Base-by-base conservation (phyloP, 2,113 vertebrate genomes). In the Thalassoma bifasciatum region DNA sequence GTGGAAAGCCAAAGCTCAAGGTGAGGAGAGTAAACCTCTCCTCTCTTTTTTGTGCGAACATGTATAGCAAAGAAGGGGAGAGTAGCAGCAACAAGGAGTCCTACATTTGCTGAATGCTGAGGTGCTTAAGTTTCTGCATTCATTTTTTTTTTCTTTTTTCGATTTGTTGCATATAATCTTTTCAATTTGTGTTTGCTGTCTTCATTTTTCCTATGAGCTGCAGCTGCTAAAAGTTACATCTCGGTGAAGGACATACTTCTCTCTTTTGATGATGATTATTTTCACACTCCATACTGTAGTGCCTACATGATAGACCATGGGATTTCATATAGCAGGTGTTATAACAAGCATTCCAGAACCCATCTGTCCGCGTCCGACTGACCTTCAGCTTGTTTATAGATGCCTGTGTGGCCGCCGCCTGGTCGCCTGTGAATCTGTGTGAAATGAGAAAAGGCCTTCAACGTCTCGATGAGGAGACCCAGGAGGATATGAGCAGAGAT, bases 341-440 rank as follows among this genome's bases (percentile, higher is more conserved):
- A 22, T 52, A 70, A 17, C 17, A 24, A 37, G n/a, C 49, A 19
- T 23, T 67, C 60, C 63, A 50, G 54, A n/a, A 66, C 23, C 64
- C 19, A 1, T 64, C 40, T 34, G 14, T 58, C 22, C 14, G 59
- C 66, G 60, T n/a, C 21, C 4, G 46, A 56, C 58, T 65, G 82
- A 84, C 82, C 80, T 84, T 89, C 67, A 85, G 49, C 75, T 86
- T 80, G 62, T 85, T 73, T 83, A 46, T 75, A 22, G 63, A 64
- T 57, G 42, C 52, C 73, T 65, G 70, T 19, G 47, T 65, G 52
- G 59, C 60, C 40, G 58, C 71, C 26, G 56, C 63, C 71, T 56
- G 40, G 58, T 68, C 26, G 60, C 63, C 71, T 37, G 21, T 74
- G 42, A 57, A 58, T 38, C 42, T 47, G 38, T 47, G 40, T 46